Evolutionary conservation across 2,888 invertebrate genomes (phyloP), one percentile per base, ranked within the genome.

Genomic region (Sinopyrophorus schimmeli): DNA sequence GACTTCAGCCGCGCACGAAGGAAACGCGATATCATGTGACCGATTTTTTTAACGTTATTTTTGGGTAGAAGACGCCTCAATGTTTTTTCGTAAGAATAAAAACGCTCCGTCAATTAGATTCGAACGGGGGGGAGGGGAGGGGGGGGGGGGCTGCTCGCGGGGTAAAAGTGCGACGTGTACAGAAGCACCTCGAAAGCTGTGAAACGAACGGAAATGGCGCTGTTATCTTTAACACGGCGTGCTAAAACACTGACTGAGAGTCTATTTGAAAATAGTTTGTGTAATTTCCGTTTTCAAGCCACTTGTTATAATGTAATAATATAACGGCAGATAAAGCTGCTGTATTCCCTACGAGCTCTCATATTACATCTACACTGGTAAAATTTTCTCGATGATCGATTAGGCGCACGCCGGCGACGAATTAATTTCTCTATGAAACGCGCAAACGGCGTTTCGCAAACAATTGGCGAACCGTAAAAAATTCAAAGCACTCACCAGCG

Each of bases 241-340:
- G 66, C 70, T 69, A 69, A 70, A 71, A 71, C 69, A 70, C 65
- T 67, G 68, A 68, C 64, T 68, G 69, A 66, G 69, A 70, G 66
- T 67, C 70, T 70, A 73, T 73, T 74, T 68, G 72, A 74, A 74
- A 74, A 73, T 74, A 74, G 74, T 74, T 74, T 72, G 70, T 71
- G 72, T 73, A 73, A 74, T 74, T 74, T 74, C 74, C 73, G 73
- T 64, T 68, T 64, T 67, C 68, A 67, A 67, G 69, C 69, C 72
- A 70, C 72, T 72, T 71, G 71, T 72, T 71, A 72, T 71, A 71
- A 71, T 66, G 70, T 71, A 71, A 71, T 72, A 71, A 71, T 69
- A 68, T 68, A 66, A 64, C 63, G 55, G 63, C 62, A 68, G 68
- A 68, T 67, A 69, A 68, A 65, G 64, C 58, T 60, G 55, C 56